These are phyloP conservation scores for Scatophagus argus DNA, from an alignment of 2,113 vertebrate genomes.

Conservation along the genomic window DNA sequence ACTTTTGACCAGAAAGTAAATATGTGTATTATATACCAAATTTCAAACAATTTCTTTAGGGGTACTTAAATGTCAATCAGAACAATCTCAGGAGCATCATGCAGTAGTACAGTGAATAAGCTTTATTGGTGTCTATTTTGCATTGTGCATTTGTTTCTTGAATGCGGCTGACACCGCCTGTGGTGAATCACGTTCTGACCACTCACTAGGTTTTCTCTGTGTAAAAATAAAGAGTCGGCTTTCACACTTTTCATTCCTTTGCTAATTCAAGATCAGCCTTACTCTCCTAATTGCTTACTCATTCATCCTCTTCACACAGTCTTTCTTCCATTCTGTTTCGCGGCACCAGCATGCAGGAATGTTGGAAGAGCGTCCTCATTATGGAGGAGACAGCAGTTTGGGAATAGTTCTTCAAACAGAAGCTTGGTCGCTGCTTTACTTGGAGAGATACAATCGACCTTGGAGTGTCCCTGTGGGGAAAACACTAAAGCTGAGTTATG, in stretches of 20 bases:
- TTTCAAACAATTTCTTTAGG: not conserved
- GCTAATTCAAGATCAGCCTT: slow-evolving; percentile 64
- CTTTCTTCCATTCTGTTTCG: slow-evolving; percentile 48
- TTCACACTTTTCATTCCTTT: slow-evolving; percentile 74
- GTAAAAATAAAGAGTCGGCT: slow-evolving; percentile 47
- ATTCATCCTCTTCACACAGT: slow-evolving; percentile 73
- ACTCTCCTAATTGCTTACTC: slow-evolving; percentile 73
- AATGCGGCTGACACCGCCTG: slow-evolving; percentile 35
- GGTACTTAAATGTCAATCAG: not conserved
- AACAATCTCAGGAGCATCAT: not conserved
- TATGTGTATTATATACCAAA: not conserved
- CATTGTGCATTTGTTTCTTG: slow-evolving; percentile 29
- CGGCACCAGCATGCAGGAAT: slow-evolving; percentile 54
- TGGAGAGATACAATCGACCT: slow-evolving; percentile 68
- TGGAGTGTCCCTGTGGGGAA: slow-evolving; percentile 68
- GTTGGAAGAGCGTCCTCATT: slow-evolving; percentile 67
- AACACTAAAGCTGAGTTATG: slow-evolving; percentile 73
- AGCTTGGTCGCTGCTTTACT: slow-evolving; percentile 65
- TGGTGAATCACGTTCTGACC: slow-evolving; percentile 49
- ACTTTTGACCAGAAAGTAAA: not conserved
- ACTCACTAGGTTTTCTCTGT: slow-evolving; percentile 58
- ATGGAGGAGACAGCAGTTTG: slow-evolving; percentile 60
- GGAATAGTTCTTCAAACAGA: slow-evolving; percentile 66
- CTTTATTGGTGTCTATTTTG: slow-evolving; percentile 13
- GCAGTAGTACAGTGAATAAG: not conserved